A percentile compares a stretch with the other conserved stretches of the same genome.
Evolutionary conservation across 2,797 vertebrate genomes (phyloP).

Genomic region (Pseudomugil gertrudae): DNA sequence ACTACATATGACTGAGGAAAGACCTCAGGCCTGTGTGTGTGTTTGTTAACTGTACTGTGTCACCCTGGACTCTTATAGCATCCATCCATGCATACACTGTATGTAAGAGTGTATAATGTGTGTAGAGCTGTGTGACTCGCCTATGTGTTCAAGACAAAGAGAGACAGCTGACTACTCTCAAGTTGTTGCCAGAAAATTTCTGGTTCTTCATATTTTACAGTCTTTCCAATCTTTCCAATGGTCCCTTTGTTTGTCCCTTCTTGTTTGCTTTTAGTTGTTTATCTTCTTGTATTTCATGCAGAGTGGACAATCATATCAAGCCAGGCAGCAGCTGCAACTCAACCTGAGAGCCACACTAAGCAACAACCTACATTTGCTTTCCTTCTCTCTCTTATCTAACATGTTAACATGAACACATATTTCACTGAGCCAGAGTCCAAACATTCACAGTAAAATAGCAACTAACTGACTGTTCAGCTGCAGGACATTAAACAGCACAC

Average conservation of each 20-base stretch:
- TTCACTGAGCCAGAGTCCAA: neutral
- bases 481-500: neutral
- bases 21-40: constrained; percentile 19
- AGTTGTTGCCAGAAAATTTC: constrained; percentile 1
- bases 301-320: neutral
- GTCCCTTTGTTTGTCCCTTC: constrained; percentile 15
- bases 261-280: neutral
- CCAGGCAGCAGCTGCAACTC: constrained; percentile 3
- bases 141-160: neutral
- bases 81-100: constrained; percentile 37
- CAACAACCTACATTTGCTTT: constrained; percentile 3
- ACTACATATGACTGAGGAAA: constrained; percentile 48
- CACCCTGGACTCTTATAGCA: constrained; percentile 11
- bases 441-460: neutral
- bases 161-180: constrained; percentile 15
- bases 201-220: constrained; percentile 9
- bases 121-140: constrained; percentile 21
- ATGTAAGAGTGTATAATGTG: constrained; percentile 8
- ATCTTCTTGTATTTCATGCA: neutral
- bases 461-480: neutral
- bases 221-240: constrained; percentile 30
- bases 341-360: neutral
- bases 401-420: neutral
- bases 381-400: constrained; percentile 10
- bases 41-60: constrained; percentile 10